These are phyloP conservation scores for Drosophila repleta DNA, from an alignment of 1,140 invertebrate species.

Conservation along the genomic window DNA sequence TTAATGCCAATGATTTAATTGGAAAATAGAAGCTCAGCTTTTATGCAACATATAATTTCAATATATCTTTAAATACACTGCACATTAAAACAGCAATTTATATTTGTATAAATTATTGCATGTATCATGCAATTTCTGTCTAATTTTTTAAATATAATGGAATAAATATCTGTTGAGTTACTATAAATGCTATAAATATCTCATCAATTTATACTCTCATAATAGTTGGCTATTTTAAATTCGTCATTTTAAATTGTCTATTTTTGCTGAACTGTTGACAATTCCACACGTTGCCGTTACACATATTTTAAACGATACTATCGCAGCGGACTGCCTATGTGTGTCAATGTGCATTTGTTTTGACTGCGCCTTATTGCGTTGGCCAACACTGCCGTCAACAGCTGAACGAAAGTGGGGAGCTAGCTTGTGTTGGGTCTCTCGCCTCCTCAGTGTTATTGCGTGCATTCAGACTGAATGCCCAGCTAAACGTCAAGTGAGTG, in stretches of 20 bases:
- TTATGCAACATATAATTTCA: neutral
- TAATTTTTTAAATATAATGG: neutral
- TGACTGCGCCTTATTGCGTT: slow-evolving; percentile 30
- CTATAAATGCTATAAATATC: no score
- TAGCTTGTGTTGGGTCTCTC: slow-evolving; percentile 12
- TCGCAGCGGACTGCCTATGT: slow-evolving; percentile 7
- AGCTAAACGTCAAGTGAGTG: slow-evolving; percentile 45
- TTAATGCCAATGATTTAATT: slow-evolving; percentile 13
- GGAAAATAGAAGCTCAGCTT: neutral
- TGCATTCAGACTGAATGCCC: slow-evolving; percentile 42
- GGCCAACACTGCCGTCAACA: slow-evolving; percentile 49
- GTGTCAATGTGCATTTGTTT: slow-evolving; percentile 49
- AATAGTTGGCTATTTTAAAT: neutral
- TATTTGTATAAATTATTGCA: neutral
- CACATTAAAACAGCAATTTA: neutral
- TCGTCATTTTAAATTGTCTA: neutral
- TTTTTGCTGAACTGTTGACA: neutral
- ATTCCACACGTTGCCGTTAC: slow-evolving; percentile 1
- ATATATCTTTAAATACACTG: neutral
- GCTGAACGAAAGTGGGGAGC: slow-evolving; percentile 50
- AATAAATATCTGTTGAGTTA: neutral
- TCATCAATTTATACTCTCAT: no score
- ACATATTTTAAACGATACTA: slow-evolving; percentile 21
- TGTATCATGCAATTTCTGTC: neutral
- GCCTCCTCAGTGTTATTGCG: slow-evolving; percentile 51